Base-by-base conservation (phyloP, 2,113 vertebrate species). In the Entomyzon cyanotis region DNA sequence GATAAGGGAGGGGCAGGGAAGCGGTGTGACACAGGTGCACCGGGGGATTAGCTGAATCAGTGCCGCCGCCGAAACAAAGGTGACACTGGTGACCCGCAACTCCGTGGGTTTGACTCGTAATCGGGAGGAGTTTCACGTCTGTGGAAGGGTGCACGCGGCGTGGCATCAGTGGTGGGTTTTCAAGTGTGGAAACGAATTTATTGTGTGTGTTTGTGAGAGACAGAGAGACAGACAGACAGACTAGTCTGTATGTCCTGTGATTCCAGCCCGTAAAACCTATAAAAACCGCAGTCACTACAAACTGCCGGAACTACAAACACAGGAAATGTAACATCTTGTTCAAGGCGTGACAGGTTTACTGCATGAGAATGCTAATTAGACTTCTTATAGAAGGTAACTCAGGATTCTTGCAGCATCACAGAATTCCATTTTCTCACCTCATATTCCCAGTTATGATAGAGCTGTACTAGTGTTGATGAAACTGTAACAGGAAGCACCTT, bases 181-280 rank as follows among this genome's bases (percentile, higher is more conserved):
- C 39, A 8, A 22, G 49, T 12, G 68, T 2, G 16, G 69, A 24
- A 89, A 18, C 3, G 24, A 30, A 31, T 39, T 33, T 20, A 30
- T 35, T 77, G 35, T 63, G n/a, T 39, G 22, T 68, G 10, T 14
- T 24, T 15, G 46, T 12, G 11, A 0, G 41, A 6, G 64, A 21
- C 14, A 10, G 33, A 22, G 35, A 15, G 23, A 19, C 35, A 10
- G 33, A 22, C 35, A 15, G 23, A 19, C 35, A 31, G 8, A 8
- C 27, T 15, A 11, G 30, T 42, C 30, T 23, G 0, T 49, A 2
- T 4, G 56, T 28, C 23, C 28, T 58, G 18, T 14, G 56, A 33
- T 18, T 44, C 24, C 27, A 24, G 60, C 47, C 28, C 41, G 59
- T 11, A 44, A 56, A 47, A 77, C 41, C 39, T 25, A 1, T 15